phyloP scores from a whole-genome alignment of 2,888 invertebrate species.

The Athrips mouffetella region DNA sequence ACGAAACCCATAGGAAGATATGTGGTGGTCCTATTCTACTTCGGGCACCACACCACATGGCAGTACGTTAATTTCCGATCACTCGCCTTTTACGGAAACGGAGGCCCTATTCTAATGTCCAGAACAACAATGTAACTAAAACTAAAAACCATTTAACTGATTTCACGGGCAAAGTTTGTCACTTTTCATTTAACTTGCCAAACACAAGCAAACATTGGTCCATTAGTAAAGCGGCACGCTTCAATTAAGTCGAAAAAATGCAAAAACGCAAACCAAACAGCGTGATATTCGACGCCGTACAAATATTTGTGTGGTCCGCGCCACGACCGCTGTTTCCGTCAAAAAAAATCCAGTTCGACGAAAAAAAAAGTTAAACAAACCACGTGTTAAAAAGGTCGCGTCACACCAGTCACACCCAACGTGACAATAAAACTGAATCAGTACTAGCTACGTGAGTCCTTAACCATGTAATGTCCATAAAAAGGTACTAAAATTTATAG shows the following conservation, averaged over 20 bases:
- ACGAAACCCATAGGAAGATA: no score
- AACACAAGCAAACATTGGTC: conserved; percentile 13
- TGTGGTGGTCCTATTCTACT: no score
- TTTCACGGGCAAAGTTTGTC: neutral
- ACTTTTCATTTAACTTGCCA: conserved; percentile 11
- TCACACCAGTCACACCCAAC: conserved; percentile 18
- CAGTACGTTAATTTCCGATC: no score
- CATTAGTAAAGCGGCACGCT: conserved; percentile 18
- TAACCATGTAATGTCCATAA: conserved; percentile 1
- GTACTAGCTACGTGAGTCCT: neutral
- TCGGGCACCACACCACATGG: no score
- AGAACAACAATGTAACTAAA: no score
- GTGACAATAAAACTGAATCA: conserved; percentile 14
- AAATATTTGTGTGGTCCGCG: conserved; percentile 43
- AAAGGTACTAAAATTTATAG: conserved; percentile 9
- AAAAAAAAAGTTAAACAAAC: conserved; percentile 24
- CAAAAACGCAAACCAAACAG: conserved; percentile 27
- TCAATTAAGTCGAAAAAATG: conserved; percentile 24
- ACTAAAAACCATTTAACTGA: no score
- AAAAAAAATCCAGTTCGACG: conserved; percentile 28
- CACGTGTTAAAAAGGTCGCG: conserved; percentile 23
- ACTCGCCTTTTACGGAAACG: no score
- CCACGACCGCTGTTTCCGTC: conserved; percentile 28
- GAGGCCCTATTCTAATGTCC: no score
- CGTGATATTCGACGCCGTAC: conserved; percentile 31